These are phyloP conservation scores for Acanthiza pusilla DNA, from an alignment of 2,797 vertebrate genomes.

Conservation along the genomic window DNA sequence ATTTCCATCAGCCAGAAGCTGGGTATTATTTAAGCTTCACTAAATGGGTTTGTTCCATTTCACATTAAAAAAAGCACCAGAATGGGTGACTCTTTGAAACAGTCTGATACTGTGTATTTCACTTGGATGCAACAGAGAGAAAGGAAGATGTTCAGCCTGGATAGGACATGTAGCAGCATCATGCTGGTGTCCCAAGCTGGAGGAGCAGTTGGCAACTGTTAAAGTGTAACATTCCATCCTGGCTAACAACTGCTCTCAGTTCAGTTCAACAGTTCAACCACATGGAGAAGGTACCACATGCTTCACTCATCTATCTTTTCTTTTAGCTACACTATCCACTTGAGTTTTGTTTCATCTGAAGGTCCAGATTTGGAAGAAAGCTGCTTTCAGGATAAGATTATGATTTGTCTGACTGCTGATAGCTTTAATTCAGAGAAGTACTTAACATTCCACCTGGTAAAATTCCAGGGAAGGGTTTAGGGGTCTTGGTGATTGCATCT, in stretches of 20 bases:
- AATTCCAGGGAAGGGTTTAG: not conserved
- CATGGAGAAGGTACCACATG: constrained; percentile 70
- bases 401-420: not conserved
- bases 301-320: not conserved
- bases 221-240: constrained; percentile 60
- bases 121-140: not conserved
- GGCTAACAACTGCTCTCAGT: constrained; percentile 62
- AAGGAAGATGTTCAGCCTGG: not conserved
- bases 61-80: not conserved
- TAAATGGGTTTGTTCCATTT: not conserved
- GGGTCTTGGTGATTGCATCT: not conserved
- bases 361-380: not conserved
- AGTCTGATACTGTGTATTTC: not conserved
- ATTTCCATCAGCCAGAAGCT: not conserved
- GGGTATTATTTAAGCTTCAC: not conserved
- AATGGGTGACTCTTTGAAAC: not conserved
- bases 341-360: constrained; percentile 49
- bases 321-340: not conserved
- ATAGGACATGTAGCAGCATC: constrained; percentile 41
- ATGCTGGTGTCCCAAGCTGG: constrained; percentile 59
- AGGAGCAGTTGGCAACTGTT: constrained; percentile 56
- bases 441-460: not conserved
- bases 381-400: constrained; percentile 30
- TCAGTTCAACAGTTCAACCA: constrained; percentile 45
- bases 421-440: constrained; percentile 7